Conservation (phyloP, 2,888 invertebrate species). For the Rhorus exstirpatorius region DNA sequence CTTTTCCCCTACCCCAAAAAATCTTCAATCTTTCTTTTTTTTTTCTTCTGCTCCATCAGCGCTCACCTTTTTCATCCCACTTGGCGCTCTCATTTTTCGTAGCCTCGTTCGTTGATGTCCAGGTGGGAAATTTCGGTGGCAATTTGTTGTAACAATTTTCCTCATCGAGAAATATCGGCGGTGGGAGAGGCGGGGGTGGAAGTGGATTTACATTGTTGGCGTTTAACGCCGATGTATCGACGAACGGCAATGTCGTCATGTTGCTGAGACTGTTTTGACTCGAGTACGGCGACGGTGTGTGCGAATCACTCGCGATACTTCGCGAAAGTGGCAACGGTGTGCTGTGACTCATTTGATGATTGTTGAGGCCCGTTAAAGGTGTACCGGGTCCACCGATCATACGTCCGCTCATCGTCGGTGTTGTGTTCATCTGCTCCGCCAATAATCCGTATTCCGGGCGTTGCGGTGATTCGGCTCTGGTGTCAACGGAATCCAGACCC, state of each 20-base stretch:
- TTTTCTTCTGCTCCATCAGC: background rate
- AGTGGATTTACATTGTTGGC: conserved; percentile 79
- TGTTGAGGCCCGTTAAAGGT: conserved; percentile 74
- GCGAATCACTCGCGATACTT: conserved; percentile 80
- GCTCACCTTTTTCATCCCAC: conserved; percentile 83
- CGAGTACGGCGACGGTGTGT: conserved; percentile 83
- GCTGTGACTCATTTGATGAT: conserved; percentile 81
- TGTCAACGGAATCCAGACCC: conserved; percentile 81
- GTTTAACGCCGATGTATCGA: conserved; percentile 73
- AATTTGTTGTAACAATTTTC: conserved; percentile 85
- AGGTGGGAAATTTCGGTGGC: conserved; percentile 86
- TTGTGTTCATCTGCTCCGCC: conserved; percentile 81
- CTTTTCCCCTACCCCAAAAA: too few relatives aligned
- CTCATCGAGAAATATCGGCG: conserved; percentile 84
- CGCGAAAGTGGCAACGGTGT: conserved; percentile 80
- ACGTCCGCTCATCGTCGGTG: conserved; percentile 78
- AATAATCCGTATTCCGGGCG: conserved; percentile 85
- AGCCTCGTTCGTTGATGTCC: conserved; percentile 83
- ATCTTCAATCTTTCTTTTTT: too few relatives aligned
- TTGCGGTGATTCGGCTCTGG: conserved; percentile 76
- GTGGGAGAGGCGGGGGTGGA: conserved; percentile 85
- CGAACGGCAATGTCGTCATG: conserved; percentile 78
- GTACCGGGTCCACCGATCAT: conserved; percentile 74
- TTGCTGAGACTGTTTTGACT: conserved; percentile 84
- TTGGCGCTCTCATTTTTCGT: conserved; percentile 79